phyloP scores from a whole-genome alignment of 2,888 invertebrate genomes.

The Neoitamus cyanurus region DNA sequence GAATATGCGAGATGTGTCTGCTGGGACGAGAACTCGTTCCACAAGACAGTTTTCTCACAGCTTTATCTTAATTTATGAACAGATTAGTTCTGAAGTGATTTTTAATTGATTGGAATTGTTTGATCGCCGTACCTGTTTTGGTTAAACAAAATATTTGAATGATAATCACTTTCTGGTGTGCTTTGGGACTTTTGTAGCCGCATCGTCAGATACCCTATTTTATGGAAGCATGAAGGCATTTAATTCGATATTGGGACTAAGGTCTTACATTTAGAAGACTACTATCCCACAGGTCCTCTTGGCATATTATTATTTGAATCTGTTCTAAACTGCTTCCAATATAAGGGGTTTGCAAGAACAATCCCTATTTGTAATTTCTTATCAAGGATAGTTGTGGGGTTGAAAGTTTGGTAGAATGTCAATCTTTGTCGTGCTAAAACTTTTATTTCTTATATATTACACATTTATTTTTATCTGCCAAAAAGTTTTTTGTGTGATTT shows the following conservation, averaged over 20 bases:
- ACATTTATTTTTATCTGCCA: too few relatives aligned
- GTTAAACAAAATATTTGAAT: neutral
- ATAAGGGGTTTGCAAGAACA: too few relatives aligned
- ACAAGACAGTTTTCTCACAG: neutral
- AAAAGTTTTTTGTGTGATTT: too few relatives aligned
- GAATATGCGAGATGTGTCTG: neutral
- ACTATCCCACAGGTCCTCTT: neutral
- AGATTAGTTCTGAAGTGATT: neutral
- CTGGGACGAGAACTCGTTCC: neutral
- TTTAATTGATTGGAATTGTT: neutral
- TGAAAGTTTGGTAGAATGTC: too few relatives aligned
- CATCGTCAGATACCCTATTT: neutral
- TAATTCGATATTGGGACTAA: neutral
- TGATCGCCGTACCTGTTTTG: neutral
- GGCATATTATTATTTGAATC: neutral
- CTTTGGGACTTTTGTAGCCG: neutral
- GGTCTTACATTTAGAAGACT: neutral
- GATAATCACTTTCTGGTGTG: neutral
- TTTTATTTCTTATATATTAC: too few relatives aligned
- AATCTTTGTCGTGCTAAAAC: too few relatives aligned
- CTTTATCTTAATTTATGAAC: neutral
- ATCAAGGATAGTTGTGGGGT: too few relatives aligned
- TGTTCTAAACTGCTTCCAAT: too few relatives aligned
- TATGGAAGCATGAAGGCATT: neutral
- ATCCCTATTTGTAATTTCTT: too few relatives aligned